These are phyloP conservation scores for Phaetusa simplex DNA, from an alignment of 2,113 vertebrate genomes.

Conservation along the genomic window DNA sequence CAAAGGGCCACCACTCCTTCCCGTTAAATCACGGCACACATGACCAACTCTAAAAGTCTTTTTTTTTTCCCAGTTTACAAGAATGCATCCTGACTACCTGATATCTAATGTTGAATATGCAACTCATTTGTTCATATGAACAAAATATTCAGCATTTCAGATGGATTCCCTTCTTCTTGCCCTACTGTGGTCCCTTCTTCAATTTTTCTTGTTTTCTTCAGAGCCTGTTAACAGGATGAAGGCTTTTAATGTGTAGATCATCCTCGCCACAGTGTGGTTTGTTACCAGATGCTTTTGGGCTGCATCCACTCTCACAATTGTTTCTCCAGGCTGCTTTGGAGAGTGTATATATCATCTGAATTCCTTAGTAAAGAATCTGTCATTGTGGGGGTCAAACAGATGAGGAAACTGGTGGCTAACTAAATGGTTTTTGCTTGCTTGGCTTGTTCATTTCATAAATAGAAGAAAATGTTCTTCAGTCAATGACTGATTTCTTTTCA, in stretches of 20 bases:
- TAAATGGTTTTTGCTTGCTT: neutral
- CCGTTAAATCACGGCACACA: neutral
- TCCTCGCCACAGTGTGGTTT: neutral
- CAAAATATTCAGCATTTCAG: neutral
- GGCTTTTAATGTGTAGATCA: neutral
- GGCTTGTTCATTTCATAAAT: neutral
- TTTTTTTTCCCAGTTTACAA: neutral
- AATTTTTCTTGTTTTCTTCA: neutral
- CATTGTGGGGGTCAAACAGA: neutral
- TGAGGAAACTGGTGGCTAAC: neutral
- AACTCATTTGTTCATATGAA: neutral
- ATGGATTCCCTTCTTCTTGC: neutral
- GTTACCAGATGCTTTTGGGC: neutral
- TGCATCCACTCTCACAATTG: neutral
- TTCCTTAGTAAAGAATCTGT: neutral
- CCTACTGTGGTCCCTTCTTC: neutral
- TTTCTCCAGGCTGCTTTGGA: neutral
- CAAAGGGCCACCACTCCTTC: slow-evolving; percentile 30
- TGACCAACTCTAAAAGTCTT: neutral
- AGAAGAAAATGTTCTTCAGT: neutral
- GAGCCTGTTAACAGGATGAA: neutral
- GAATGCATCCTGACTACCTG: neutral
- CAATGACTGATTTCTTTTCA: neutral
- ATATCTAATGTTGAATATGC: neutral
- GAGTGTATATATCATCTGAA: neutral